Percentiles rank a stretch among this genome's conserved stretches.
These are phyloP conservation scores for Mus caroli DNA, from an alignment of 2,797 vertebrate genomes.

Conservation along the genomic window DNA sequence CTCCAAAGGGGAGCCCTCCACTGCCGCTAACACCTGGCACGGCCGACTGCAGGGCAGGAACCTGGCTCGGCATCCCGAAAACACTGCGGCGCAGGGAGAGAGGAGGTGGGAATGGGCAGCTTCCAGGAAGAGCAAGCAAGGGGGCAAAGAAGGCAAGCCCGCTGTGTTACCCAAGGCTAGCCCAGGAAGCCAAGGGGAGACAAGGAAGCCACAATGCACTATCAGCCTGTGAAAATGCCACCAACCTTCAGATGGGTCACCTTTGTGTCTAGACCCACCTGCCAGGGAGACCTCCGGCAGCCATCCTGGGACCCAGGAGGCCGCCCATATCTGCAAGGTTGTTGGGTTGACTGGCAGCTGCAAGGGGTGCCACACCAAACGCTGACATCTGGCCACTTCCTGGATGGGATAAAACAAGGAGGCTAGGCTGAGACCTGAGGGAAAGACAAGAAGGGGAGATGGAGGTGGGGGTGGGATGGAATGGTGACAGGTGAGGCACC, in stretches of 20 bases:
- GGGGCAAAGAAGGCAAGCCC: background rate
- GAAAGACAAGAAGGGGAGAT: constrained; percentile 23
- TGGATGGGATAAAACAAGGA: constrained; percentile 57
- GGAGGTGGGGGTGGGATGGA: background rate
- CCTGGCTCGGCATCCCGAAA: constrained; percentile 80
- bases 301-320: constrained; percentile 85
- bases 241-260: background rate
- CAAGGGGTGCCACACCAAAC: constrained; percentile 72
- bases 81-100: constrained; percentile 70
- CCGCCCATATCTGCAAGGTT: constrained; percentile 90
- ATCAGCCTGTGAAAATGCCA: background rate
- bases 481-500: background rate
- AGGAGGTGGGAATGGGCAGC: background rate
- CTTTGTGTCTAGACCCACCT: constrained; percentile 75
- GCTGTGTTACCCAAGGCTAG: background rate
- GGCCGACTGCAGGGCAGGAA: constrained; percentile 53
- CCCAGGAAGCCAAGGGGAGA: background rate
- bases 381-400: constrained; percentile 78
- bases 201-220: background rate
- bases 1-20: constrained; percentile 79
- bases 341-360: constrained; percentile 83
- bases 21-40: background rate
- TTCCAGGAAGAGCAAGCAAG: background rate
- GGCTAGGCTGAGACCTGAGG: constrained; percentile 58
- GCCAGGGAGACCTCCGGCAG: constrained; percentile 76